Conservation (phyloP, 1,140 invertebrate species). For the Papilio glaucus region DNA sequence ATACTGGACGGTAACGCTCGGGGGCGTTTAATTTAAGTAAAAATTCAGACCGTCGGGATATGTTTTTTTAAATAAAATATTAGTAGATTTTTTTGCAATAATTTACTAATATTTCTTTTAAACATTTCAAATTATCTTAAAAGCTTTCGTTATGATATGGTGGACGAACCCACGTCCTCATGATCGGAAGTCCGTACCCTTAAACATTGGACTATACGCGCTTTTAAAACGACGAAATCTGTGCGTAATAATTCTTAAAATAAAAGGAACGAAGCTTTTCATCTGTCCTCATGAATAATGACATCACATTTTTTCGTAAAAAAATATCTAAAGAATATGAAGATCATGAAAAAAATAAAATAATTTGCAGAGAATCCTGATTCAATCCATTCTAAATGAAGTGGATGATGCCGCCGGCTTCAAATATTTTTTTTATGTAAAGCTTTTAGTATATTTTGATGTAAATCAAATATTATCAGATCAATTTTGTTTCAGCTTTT, state of each 20-base stretch:
- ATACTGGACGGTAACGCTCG: no score
- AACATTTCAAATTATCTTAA: no score
- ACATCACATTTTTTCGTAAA: not conserved
- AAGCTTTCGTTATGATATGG: no score
- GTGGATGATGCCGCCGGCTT: not conserved
- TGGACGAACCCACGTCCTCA: no score
- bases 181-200: no score
- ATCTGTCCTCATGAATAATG: not conserved
- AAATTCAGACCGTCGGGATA: no score
- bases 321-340: not conserved
- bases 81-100: no score
- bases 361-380: not conserved
- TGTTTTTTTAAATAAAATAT: no score
- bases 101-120: no score
- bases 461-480: constrained; percentile 8
- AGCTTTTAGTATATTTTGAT: constrained; percentile 1
- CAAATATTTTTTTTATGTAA: not conserved
- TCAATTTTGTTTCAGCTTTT: not conserved
- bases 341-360: not conserved
- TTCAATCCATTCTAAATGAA: constrained; percentile 1
- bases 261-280: not conserved
- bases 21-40: no score
- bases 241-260: not conserved
- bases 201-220: no score
- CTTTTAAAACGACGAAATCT: no score